Evolutionary conservation across 2,888 invertebrate species (phyloP), one percentile per base, ranked within the genome.

Genomic region (Mamestra brassicae): DNA sequence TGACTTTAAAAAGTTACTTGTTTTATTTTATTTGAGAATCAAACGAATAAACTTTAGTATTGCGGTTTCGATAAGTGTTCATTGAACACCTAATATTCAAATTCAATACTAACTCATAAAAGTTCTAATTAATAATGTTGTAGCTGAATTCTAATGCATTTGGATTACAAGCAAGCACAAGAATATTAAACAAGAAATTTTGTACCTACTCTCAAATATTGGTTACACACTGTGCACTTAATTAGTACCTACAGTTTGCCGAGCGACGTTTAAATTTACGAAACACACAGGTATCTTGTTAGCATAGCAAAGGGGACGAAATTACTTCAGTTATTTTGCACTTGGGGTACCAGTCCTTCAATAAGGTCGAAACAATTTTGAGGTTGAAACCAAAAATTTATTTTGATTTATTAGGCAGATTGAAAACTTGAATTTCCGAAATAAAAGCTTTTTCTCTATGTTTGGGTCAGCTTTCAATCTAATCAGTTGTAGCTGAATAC

Each of bases 261-360:
- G 54, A 78, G 66, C 55, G 34, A 62, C 42, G 50, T 83, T 69
- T 72, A 54, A 71, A 72, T 78, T 82, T 58, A 72, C 68, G 65
- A 72, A 78, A 72, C 42, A n/a, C 60, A 58, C 61, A 73, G 63
- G 58, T 72, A 63, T 66, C 50, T 69, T 83, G 68, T 83, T 83
- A 65, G 50, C 38, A 42, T 62, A 70, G 36, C 60, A 10, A 68
- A 64, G 17, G 13, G n/a, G 26, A 54, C 6, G 57, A 82, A 57
- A 57, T 65, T 50, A 62, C 26, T 78, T 67, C 38, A 42, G 34
- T 36, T 71, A 69, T 54, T 68, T 68, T 57, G n/a, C 38, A 50
- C 54, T 54, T 34, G 15, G 11, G 38, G 17, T 57, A 42, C 50
- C 26, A 57, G n/a, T 65, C 26, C 52, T 74, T 50, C 13, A 42